Percentiles rank a stretch among this genome's conserved stretches.
Conservation (phyloP, 2,113 vertebrate species). For the Nyctibius bracteatus region DNA sequence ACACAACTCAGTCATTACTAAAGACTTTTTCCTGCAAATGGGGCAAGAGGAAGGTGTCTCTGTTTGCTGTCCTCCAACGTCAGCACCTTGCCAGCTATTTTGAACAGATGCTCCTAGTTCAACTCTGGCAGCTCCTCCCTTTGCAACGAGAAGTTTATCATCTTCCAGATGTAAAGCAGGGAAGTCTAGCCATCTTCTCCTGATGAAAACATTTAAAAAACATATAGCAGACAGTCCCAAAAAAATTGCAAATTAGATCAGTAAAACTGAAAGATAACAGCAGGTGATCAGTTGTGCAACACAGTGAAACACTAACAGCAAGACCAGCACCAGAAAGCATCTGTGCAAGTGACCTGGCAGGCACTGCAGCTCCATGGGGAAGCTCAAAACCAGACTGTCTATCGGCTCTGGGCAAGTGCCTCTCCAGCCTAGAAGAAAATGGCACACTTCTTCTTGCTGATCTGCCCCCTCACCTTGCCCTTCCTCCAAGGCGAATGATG, state of each 20-base stretch:
- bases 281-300: not conserved
- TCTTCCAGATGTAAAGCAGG: not conserved
- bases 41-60: not conserved
- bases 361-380: accelerated
- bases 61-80: not conserved
- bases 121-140: not conserved
- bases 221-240: not conserved
- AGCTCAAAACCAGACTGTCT: not conserved
- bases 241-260: not conserved
- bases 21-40: not conserved
- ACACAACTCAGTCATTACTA: not conserved
- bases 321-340: not conserved
- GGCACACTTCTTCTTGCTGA: not conserved
- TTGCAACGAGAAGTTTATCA: not conserved
- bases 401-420: not conserved
- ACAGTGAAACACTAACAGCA: not conserved
- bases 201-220: not conserved
- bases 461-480: not conserved
- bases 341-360: not conserved
- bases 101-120: not conserved
- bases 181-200: not conserved
- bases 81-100: not conserved
- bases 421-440: not conserved
- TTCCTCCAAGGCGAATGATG: too few species aligned
- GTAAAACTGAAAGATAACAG: not conserved